Base-by-base conservation (phyloP, 1,140 invertebrate genomes). In the Microplitis demolitor region DNA sequence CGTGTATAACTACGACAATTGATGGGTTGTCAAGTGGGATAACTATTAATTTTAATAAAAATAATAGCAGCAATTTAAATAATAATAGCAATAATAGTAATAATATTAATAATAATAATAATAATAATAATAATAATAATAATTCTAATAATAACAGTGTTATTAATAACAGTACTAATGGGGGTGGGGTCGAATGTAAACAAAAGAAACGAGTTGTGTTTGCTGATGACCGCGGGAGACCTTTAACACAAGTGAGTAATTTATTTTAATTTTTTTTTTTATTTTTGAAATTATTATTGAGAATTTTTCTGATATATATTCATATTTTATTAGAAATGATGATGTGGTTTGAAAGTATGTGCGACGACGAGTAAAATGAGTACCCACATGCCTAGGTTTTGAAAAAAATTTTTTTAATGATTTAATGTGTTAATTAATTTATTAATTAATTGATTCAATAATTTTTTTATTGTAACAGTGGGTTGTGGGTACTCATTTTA, bases 171-270 rank as follows among this genome's bases (percentile, higher is more conserved):
- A 61, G 62, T 31, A 72, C 72, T 53, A 76, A 78, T 31, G 77
- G 72, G 62, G 82, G 75, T 67, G 78, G 69, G 24, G 24, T 24
- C 24, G 24, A 24, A 24, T 24, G 24, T 51, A 86, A 85, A 70
- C 81, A 83, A 60, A 96, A 95, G 81, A 98, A 98, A 85, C 91
- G 90, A 74, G 97, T 98, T 1, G 95, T 97, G 0, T 98, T 98
- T 83, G 97, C 97, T 0, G 97, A 98, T 81, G 95, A 96, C 79
- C 92, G 92, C 80, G 97, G 97, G 1, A 90, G 93, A 50, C 92
- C 94, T 1, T 87, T 98, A 13, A 95, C 94, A 39, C 93, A 96
- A 78, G 90, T 94, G 66, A 83, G 87, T 64, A 2, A 54, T 54
- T 74, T 37, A 37, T 66, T 66, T 11, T 1, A 66, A 62, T 6